phyloP scores from a whole-genome alignment of 2,888 invertebrate genomes.

The Adineta ricciae region DNA sequence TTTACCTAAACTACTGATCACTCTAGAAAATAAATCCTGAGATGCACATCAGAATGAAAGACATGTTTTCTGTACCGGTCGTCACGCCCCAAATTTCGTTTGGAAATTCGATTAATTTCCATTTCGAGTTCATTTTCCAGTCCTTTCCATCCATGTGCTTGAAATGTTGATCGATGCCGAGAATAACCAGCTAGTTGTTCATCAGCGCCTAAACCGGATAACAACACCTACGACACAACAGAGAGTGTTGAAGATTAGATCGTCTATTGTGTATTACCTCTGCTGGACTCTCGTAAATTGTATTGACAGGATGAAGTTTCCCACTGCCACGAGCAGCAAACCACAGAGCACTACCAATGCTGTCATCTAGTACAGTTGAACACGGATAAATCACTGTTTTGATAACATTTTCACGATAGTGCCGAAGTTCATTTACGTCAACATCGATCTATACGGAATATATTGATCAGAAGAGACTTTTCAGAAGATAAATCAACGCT shows the following conservation, averaged over 20 bases:
- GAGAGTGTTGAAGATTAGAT: too few species aligned
- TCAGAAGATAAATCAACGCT: neutral
- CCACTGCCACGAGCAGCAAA: conserved; percentile 69
- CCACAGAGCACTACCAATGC: conserved; percentile 80
- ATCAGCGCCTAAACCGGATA: conserved; percentile 89
- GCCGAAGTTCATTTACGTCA: conserved; percentile 26
- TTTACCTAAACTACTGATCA: conserved; percentile 73
- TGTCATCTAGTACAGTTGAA: conserved; percentile 81
- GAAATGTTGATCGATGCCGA: conserved; percentile 65
- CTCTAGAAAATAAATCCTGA: conserved; percentile 54
- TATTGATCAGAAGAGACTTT: conserved; percentile 27
- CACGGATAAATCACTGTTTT: conserved; percentile 73
- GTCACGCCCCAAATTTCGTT: conserved; percentile 83
- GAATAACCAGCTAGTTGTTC: conserved; percentile 89
- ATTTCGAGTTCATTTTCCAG: conserved; percentile 59
- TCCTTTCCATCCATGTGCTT: conserved; percentile 52
- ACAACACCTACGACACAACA: conserved; percentile 52
- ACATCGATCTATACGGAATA: conserved; percentile 18
- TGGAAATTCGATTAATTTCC: conserved; percentile 75
- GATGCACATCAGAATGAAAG: too few species aligned
- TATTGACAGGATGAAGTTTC: conserved; percentile 31
- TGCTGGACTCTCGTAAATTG: conserved; percentile 24
- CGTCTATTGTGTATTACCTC: neutral
- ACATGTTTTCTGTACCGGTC: conserved; percentile 56
- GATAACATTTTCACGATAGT: conserved; percentile 44